A percentile compares a stretch with the other conserved stretches of the same genome.
Conservation (phyloP, 2,113 vertebrate species). For the Lepus timidus region DNA sequence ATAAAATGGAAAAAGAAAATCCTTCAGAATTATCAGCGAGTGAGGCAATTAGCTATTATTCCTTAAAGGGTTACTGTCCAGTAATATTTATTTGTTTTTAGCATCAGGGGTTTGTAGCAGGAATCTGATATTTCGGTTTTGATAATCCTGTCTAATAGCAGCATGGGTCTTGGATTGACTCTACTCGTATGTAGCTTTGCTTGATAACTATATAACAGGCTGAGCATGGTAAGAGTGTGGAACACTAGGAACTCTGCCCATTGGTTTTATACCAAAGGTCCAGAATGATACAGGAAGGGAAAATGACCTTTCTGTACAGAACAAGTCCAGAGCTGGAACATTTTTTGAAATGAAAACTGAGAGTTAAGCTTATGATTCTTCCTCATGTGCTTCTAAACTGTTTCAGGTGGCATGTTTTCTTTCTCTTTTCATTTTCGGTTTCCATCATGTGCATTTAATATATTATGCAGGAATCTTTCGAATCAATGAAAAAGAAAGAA, state of each 20-base stretch:
- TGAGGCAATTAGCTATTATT: neutral
- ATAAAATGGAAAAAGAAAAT: neutral
- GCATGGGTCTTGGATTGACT: neutral
- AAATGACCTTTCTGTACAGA: neutral
- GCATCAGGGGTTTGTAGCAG: neutral
- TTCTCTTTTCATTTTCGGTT: conserved; percentile 23
- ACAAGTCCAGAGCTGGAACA: neutral
- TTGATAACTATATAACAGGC: neutral
- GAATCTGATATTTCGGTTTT: neutral
- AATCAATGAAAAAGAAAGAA: neutral
- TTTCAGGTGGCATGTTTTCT: neutral
- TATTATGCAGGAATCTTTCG: neutral
- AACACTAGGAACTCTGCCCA: neutral
- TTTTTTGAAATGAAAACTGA: conserved; percentile 10
- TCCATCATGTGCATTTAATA: neutral
- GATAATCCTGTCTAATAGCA: neutral
- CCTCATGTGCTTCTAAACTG: conserved; percentile 25
- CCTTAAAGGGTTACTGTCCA: neutral
- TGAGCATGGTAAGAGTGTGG: neutral
- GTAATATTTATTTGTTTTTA: neutral
- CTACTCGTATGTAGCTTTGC: neutral
- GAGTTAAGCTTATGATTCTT: neutral
- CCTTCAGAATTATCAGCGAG: neutral
- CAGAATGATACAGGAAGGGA: neutral
- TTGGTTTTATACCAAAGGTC: neutral